These are phyloP conservation scores for Engystomops pustulosus DNA, from an alignment of 2,113 vertebrate genomes.

Conservation along the genomic window DNA sequence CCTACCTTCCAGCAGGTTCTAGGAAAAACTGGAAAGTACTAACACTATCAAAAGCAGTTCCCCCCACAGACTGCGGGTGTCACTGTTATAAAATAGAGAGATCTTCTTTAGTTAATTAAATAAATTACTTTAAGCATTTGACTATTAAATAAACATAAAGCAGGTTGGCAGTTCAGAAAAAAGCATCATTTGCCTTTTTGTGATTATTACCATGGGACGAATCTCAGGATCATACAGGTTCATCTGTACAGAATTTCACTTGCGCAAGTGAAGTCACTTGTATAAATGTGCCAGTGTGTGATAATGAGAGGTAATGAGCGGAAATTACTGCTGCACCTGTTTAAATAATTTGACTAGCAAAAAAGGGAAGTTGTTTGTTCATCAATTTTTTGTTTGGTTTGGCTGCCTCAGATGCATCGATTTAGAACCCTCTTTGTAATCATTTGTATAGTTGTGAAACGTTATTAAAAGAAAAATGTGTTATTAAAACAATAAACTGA, in stretches of 20 bases:
- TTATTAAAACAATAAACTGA: constrained; percentile 35
- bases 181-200: not conserved
- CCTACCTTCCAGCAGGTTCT: too few species aligned
- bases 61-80: too few species aligned
- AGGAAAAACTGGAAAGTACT: too few species aligned
- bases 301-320: constrained; percentile 28
- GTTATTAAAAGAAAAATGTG: constrained; percentile 31
- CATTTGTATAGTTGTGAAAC: constrained; percentile 28
- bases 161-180: too few species aligned
- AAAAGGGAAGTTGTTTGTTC: constrained; percentile 30
- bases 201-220: too few species aligned
- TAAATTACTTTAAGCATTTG: too few species aligned
- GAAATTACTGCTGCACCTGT: constrained; percentile 44
- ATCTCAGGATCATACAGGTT: not conserved
- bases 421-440: not conserved
- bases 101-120: too few species aligned
- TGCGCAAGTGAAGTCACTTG: not conserved
- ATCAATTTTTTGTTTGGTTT: constrained; percentile 34
- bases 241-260: not conserved
- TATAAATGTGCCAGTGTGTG: constrained; percentile 27
- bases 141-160: too few species aligned
- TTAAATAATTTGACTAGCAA: constrained; percentile 28
- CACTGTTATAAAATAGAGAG: too few species aligned
- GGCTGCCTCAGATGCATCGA: not conserved
- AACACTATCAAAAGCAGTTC: too few species aligned